Base-by-base conservation (phyloP, 1,140 invertebrate genomes). In the Heterodera carotae region DNA sequence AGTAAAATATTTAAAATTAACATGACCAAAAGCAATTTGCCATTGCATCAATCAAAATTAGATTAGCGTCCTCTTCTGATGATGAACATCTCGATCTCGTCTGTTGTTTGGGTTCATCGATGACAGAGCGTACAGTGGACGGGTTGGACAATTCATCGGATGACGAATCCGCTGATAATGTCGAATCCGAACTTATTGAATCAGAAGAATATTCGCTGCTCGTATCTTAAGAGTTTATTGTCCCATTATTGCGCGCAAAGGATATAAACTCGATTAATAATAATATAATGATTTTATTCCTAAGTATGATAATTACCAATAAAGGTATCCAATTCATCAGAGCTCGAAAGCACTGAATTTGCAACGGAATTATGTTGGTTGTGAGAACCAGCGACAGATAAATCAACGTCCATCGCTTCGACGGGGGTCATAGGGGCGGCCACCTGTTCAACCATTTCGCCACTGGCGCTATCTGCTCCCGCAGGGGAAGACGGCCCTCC, bases 351-450 rank as follows among this genome's bases (percentile, higher is more conserved):
- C 2, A 18, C 18, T 22, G 48, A 25, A 56, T 56, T 56, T 56
- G 48, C 18, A 22, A 18, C 22, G 48, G 56, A 15, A 60, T 34
- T 74, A 18, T 25, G 64, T 15, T 62, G 71, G 53, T 43, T 39
- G 36, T 64, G 36, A 29, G 27, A 10, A 62, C 18, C 71, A 60
- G 7, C 71, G 56, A 3, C 22, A n/a, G 62, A n/a, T 34, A 27
- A 36, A 36, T 74, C 71, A 25, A 74, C 25, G 6, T 74, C 71
- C 71, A 60, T 43, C 33, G 59, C 59, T n/a, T 59, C 48, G 10
- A 64, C 71, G 22, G 53, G 53, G 5, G 71, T 33, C 56, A 74
- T 2, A n/a, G 71, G 31, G 12, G 64, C 71, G 2, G 36, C 64
- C 25, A 74, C 43, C 5, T 73, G 71, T n/a, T 73, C 71, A n/a